These are phyloP conservation scores for Augochlorella aurata DNA, from an alignment of 2,888 invertebrate genomes.

Conservation along the genomic window DNA sequence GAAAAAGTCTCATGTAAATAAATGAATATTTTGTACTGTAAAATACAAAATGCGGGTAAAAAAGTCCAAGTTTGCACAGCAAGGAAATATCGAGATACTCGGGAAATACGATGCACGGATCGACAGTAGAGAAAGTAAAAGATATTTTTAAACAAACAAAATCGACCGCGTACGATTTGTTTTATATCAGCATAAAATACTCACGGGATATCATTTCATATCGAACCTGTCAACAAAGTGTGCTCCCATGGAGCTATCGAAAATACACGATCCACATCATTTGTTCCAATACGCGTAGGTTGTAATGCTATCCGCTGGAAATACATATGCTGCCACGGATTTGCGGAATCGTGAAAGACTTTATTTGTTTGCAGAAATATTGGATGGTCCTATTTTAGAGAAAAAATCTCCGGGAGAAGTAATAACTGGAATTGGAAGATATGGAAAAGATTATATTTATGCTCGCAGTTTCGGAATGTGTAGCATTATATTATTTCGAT, in stretches of 20 bases:
- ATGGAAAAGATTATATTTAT: background rate
- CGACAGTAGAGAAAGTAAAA: background rate
- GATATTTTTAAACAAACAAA: conserved; percentile 36
- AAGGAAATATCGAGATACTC: background rate
- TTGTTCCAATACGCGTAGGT: conserved; percentile 17
- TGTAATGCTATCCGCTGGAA: conserved; percentile 3
- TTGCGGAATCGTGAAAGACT: background rate
- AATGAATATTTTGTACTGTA: background rate
- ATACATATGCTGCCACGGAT: background rate
- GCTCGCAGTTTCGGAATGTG: background rate
- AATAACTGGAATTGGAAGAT: background rate
- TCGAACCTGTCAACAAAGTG: background rate
- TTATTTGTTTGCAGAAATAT: background rate
- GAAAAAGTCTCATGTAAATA: background rate
- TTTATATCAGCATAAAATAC: conserved; percentile 21
- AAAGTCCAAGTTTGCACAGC: background rate
- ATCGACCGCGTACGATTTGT: conserved; percentile 20
- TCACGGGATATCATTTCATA: conserved; percentile 19
- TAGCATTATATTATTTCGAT: background rate
- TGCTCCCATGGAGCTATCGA: conserved; percentile 12
- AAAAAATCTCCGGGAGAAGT: background rate
- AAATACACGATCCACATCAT: conserved; percentile 18
- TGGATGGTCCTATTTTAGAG: background rate
- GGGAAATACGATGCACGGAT: background rate
- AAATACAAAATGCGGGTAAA: background rate